Evolutionary conservation across 2,797 vertebrate genomes (phyloP).

Genomic region (Acipenser transmontanus): DNA sequence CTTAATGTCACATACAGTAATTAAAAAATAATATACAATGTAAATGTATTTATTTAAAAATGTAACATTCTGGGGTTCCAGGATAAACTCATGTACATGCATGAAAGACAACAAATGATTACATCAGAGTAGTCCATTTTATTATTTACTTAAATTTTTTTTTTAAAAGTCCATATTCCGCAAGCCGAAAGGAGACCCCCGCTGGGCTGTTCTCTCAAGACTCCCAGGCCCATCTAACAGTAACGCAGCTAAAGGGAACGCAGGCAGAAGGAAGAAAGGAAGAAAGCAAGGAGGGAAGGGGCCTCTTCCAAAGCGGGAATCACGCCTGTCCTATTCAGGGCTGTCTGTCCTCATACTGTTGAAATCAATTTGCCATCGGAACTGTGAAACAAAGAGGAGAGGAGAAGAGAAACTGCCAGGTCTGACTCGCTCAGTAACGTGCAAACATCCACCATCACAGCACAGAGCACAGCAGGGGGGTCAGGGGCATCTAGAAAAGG

Average conservation of each 20-base stretch:
- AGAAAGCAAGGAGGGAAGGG: slow-evolving; percentile 57
- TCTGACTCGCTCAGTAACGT: slow-evolving; percentile 58
- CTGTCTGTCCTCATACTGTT: slow-evolving; percentile 88
- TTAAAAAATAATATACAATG: slow-evolving; percentile 24
- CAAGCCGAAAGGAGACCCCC: slow-evolving; percentile 17
- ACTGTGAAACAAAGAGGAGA: slow-evolving; percentile 80
- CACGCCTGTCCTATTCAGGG: slow-evolving; percentile 69
- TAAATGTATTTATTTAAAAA: slow-evolving; percentile 32
- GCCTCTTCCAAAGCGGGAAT: slow-evolving; percentile 55
- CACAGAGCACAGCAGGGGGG: slow-evolving; percentile 2
- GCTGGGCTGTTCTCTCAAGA: slow-evolving; percentile 20
- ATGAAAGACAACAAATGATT: slow-evolving; percentile 55
- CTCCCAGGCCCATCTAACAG: slow-evolving; percentile 60
- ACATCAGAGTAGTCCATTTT: slow-evolving; percentile 46
- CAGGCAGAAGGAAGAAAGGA: slow-evolving; percentile 40
- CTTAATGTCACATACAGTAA: not conserved
- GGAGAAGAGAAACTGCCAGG: slow-evolving; percentile 67
- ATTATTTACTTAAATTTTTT: slow-evolving; percentile 22
- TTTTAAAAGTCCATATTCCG: slow-evolving; percentile 14
- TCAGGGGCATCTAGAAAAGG: not conserved
- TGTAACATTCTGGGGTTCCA: too few relatives aligned
- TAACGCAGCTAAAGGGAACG: slow-evolving; percentile 26
- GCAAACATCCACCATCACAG: not conserved
- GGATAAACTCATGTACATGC: slow-evolving; percentile 49
- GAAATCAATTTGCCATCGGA: slow-evolving; percentile 95